phyloP scores from a whole-genome alignment of 1,140 invertebrate genomes.

The Hirudo medicinalis region DNA sequence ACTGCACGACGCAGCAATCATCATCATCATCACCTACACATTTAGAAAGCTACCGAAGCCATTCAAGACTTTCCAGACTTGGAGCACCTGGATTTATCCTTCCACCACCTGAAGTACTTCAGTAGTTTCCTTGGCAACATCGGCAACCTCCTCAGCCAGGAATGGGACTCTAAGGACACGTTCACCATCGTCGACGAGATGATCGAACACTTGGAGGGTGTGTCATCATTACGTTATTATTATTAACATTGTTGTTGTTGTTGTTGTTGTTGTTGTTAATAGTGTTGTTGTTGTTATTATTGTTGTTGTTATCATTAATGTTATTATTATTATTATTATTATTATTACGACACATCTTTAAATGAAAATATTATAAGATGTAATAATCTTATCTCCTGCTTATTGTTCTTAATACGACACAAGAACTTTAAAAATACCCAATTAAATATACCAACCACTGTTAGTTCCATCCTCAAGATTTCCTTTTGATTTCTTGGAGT shows the following conservation, averaged over 20 bases:
- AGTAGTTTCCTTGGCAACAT: conserved; percentile 1
- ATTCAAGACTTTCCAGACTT: not conserved
- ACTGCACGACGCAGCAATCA: too few relatives aligned
- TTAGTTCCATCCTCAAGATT: too few relatives aligned
- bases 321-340: not conserved
- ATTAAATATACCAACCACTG: too few relatives aligned
- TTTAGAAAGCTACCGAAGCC: too few relatives aligned
- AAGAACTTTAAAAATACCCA: too few relatives aligned
- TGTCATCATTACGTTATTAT: not conserved
- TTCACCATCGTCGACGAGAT: not conserved
- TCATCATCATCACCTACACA: not conserved
- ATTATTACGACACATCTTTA: not conserved
- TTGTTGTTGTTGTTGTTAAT: not conserved
- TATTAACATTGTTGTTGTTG: not conserved
- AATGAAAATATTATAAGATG: too few relatives aligned
- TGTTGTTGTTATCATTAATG: too few relatives aligned
- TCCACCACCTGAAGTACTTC: not conserved
- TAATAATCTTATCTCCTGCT: too few relatives aligned
- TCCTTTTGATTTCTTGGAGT: too few relatives aligned
- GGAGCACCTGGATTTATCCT: not conserved
- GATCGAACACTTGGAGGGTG: not conserved
- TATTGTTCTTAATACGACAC: too few relatives aligned
- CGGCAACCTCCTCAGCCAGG: not conserved
- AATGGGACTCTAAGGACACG: not conserved
- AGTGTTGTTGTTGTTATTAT: too few relatives aligned